Conservation (phyloP, 2,888 invertebrate genomes). For the Polydesmus complanatus region DNA sequence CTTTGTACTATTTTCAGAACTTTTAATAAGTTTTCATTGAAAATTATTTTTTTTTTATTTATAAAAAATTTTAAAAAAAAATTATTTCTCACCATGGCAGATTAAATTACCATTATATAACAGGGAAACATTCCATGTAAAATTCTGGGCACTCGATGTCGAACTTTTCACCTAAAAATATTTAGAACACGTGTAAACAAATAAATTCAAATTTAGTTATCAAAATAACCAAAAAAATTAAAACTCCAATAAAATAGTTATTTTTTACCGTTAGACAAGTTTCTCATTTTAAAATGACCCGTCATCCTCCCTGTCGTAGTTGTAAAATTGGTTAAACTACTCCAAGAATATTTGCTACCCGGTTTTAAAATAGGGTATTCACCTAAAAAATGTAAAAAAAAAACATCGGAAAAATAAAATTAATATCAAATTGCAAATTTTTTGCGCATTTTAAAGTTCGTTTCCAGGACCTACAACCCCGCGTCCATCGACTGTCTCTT, state of each 20-base stretch:
- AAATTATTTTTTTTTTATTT: no score
- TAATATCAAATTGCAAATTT: neutral
- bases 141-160: constrained; percentile 20
- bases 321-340: constrained; percentile 26
- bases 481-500: constrained; percentile 26
- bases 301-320: constrained; percentile 27
- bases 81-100: no score
- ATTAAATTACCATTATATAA: no score
- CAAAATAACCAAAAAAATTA: neutral
- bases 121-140: constrained; percentile 22
- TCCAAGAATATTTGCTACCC: constrained; percentile 26
- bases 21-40: no score
- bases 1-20: no score
- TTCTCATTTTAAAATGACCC: constrained; percentile 27
- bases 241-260: neutral
- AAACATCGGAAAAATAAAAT: neutral
- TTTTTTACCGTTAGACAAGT: constrained; percentile 23
- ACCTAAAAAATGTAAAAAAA: constrained; percentile 19
- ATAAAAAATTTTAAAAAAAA: no score
- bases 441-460: neutral
- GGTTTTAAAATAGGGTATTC: constrained; percentile 28
- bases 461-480: constrained; percentile 26
- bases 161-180: constrained; percentile 16
- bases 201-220: neutral
- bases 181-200: neutral